Evolutionary conservation across 2,888 invertebrate species (phyloP).

Genomic region (Pammene fasciana): DNA sequence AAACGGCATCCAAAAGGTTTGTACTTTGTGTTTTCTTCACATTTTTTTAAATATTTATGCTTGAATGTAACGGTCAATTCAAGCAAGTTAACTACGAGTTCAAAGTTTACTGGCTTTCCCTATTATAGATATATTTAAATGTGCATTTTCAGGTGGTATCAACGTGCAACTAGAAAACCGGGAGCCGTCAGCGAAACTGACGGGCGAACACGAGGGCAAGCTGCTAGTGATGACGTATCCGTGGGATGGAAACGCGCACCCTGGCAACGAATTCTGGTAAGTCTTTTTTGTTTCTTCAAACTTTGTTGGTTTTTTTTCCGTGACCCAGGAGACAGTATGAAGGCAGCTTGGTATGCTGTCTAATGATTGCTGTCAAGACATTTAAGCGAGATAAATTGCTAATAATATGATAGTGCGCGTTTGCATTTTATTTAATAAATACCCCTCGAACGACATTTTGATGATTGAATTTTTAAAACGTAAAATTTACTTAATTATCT

Average conservation of each 20-base stretch:
- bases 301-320: too few relatives aligned
- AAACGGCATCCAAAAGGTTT: slow-evolving; percentile 71
- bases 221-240: slow-evolving; percentile 87
- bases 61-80: too few relatives aligned
- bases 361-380: too few relatives aligned
- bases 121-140: not conserved
- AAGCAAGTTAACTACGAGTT: not conserved
- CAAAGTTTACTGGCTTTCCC: not conserved
- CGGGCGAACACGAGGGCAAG: slow-evolving; percentile 72
- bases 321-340: too few relatives aligned
- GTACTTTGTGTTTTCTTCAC: slow-evolving; percentile 14
- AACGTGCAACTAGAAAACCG: slow-evolving; percentile 79
- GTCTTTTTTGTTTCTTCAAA: slow-evolving; percentile 26
- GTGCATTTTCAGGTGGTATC: slow-evolving; percentile 69
- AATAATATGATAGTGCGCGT: too few relatives aligned
- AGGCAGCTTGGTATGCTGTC: too few relatives aligned
- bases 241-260: slow-evolving; percentile 88
- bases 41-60: too few relatives aligned
- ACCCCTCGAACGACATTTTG: too few relatives aligned
- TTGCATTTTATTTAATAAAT: too few relatives aligned
- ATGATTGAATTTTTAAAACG: too few relatives aligned
- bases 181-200: slow-evolving; percentile 81
- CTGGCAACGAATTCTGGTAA: slow-evolving; percentile 89
- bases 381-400: too few relatives aligned
- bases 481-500: too few relatives aligned